Conservation (phyloP, 1,140 invertebrate genomes). For the Ips nitidus region DNA sequence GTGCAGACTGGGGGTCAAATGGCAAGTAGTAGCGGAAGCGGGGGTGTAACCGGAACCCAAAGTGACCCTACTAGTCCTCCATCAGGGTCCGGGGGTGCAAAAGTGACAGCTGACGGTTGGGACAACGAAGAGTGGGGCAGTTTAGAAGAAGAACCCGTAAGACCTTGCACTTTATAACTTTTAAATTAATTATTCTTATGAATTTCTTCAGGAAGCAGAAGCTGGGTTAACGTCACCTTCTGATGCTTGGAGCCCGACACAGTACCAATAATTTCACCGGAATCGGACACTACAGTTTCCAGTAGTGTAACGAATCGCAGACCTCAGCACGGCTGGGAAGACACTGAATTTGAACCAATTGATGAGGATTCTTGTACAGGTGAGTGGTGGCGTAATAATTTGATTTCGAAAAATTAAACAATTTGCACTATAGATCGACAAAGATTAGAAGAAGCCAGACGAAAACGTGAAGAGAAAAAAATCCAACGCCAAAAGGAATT, state of each 20-base stretch:
- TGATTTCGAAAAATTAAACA: too few species aligned
- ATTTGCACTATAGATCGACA: constrained; percentile 39
- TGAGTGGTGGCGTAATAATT: not conserved
- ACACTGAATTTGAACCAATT: constrained; percentile 76
- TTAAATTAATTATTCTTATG: not conserved
- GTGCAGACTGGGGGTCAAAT: constrained; percentile 49
- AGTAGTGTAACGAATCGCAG: constrained; percentile 22
- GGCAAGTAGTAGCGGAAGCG: constrained; percentile 51
- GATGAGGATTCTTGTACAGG: constrained; percentile 57
- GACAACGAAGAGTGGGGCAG: constrained; percentile 82
- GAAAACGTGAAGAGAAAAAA: constrained; percentile 82
- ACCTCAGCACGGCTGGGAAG: constrained; percentile 66
- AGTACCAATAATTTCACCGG: constrained; percentile 40
- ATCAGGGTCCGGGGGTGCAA: constrained; percentile 57
- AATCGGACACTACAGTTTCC: constrained; percentile 21
- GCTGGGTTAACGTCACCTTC: constrained; percentile 50
- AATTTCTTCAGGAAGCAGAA: constrained; percentile 45
- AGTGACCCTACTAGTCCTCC: constrained; percentile 55
- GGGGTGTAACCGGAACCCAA: constrained; percentile 45
- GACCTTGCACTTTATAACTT: not conserved
- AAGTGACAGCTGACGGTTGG: constrained; percentile 70
- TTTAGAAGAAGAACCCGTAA: constrained; percentile 77
- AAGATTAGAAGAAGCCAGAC: constrained; percentile 73
- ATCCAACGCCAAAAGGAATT: constrained; percentile 81
- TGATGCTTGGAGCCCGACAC: constrained; percentile 50